Conservation (phyloP, 2,888 invertebrate genomes). For the Tachina grossa region DNA sequence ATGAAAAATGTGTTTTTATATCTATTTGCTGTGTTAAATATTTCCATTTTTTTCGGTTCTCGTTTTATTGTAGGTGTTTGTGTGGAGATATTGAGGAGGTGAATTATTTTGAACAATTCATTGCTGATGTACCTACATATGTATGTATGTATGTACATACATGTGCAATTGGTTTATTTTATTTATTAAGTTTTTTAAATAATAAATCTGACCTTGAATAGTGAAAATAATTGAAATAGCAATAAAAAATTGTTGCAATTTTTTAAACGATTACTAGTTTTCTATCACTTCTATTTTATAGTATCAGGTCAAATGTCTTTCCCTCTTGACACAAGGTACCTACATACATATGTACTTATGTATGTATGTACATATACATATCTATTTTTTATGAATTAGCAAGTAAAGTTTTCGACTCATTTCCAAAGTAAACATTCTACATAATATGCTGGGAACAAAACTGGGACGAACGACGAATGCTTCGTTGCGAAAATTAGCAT, state of each 20-base stretch:
- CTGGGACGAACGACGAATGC: too few species aligned
- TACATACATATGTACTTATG: too few species aligned
- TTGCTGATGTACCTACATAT: slow-evolving; percentile 30
- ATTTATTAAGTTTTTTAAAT: slow-evolving; percentile 27
- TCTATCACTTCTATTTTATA: slow-evolving; percentile 10
- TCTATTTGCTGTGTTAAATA: slow-evolving; percentile 16
- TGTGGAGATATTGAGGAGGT: slow-evolving; percentile 30
- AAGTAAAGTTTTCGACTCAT: too few species aligned
- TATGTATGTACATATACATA: too few species aligned
- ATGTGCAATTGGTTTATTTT: slow-evolving; percentile 24
- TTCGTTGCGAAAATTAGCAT: too few species aligned
- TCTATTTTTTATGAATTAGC: too few species aligned
- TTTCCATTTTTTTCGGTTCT: slow-evolving; percentile 34
- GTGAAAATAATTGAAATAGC: slow-evolving; percentile 12
- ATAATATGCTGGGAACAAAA: too few species aligned
- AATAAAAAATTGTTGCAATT: slow-evolving; percentile 21
- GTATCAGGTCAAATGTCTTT: background rate
- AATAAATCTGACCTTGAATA: slow-evolving; percentile 63
- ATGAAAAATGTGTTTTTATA: slow-evolving; percentile 44
- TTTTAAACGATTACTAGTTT: background rate
- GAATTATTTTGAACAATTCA: slow-evolving; percentile 46
- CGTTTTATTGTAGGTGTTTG: background rate
- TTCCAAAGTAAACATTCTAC: too few species aligned
- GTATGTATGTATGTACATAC: slow-evolving; percentile 5
- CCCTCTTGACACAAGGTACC: too few species aligned